A percentile compares a stretch with the other conserved stretches of the same genome.
These are phyloP conservation scores for Cirrhinus mrigala DNA, from an alignment of 2,797 vertebrate species.

Conservation along the genomic window DNA sequence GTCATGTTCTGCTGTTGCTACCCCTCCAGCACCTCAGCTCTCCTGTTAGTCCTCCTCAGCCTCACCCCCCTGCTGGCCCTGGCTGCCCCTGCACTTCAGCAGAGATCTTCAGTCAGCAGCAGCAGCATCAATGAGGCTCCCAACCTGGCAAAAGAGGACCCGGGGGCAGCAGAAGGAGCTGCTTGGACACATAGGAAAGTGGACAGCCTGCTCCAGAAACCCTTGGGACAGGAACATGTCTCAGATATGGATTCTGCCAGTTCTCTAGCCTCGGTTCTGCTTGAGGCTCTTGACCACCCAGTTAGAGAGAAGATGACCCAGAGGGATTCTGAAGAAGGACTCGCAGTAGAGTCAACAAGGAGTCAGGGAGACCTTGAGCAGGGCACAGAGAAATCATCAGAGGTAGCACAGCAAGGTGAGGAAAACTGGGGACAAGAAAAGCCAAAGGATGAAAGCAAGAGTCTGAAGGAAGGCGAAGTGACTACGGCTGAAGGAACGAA, in stretches of 20 bases:
- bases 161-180: conserved; percentile 62
- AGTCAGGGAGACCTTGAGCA: conserved; percentile 58
- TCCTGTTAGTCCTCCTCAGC: conserved; percentile 82
- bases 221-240: conserved; percentile 70
- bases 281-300: conserved; percentile 81
- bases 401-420: conserved; percentile 69
- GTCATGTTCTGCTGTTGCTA: conserved; percentile 86
- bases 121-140: conserved; percentile 72
- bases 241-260: conserved; percentile 80
- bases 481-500: conserved; percentile 54
- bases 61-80: conserved; percentile 78
- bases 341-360: conserved; percentile 62
- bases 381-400: conserved; percentile 68
- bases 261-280: conserved; percentile 82
- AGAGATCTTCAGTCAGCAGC: conserved; percentile 71
- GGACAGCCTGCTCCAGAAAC: conserved; percentile 59
- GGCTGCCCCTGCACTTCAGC: conserved; percentile 76
- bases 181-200: conserved; percentile 58
- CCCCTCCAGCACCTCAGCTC: conserved; percentile 77
- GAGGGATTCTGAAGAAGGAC: conserved; percentile 68
- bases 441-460: conserved; percentile 59
- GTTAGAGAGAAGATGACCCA: conserved; percentile 61
- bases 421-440: conserved; percentile 65
- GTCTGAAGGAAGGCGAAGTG: conserved; percentile 56
- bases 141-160: conserved; percentile 64